Base-by-base conservation (phyloP, 2,797 vertebrate species). In the Myoxocephalus aenaeus region DNA sequence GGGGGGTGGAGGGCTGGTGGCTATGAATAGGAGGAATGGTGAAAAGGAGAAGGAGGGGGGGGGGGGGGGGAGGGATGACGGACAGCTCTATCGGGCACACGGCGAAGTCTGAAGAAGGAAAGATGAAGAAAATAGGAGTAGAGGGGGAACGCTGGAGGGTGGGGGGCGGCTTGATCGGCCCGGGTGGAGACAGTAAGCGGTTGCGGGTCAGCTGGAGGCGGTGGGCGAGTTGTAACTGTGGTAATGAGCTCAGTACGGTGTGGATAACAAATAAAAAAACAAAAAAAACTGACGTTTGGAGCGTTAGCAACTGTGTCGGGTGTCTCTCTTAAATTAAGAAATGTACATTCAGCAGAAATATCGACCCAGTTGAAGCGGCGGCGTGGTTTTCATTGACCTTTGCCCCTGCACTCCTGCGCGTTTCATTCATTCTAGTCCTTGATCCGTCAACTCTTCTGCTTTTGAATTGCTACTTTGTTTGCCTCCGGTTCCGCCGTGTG, bases 191-290 rank as follows among this genome's bases (percentile, higher is more conserved):
- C 89, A 76, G 87, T 89, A 87, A 91, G 90, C 65, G 85, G 82
- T 81, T 90, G 80, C 54, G 90, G 89, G 86, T 92, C 89, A 87
- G 79, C 79, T 87, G 83, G 81, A 90, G 81, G 81, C 83, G 72
- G 83, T 79, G n/a, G 70, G 82, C 69, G 32, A 87, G 84, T 87
- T 84, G 86, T 86, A 88, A 79, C 88, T 83, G 87, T 79, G 83
- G 86, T 91, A 87, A 92, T 92, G 89, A 90, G 88, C 86, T 91
- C 86, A 89, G 87, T 84, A 79, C 86, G 66, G 70, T 65, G 79
- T 70, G 78, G 80, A 86, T 85, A 51, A 73, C 73, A 78, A 73
- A 25, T 20, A 44, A 46, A 73, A 46, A 73, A 25, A 29, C 38
- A 42, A 57, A 18, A 51, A 32, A 32, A 32, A 32, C 32, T 13